Evolutionary conservation across 2,888 invertebrate species (phyloP), one percentile per base, ranked within the genome.

Genomic region (Xiphydria camelus): DNA sequence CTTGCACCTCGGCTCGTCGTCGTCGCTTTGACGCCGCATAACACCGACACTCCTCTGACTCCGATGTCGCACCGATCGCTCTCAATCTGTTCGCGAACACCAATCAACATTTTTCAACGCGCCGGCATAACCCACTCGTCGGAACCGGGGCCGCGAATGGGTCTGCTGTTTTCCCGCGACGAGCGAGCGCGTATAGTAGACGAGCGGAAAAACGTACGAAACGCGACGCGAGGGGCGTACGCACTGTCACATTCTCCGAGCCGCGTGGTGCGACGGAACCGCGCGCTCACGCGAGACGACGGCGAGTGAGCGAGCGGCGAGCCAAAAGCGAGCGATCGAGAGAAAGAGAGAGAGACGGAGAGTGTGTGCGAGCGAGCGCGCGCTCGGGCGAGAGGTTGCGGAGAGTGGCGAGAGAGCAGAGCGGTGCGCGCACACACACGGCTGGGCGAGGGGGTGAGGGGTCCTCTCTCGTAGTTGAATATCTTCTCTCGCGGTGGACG

Each of bases 211-310:
- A 29, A 29, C 29, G n/a, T n/a, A n/a, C n/a, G n/a, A n/a, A n/a
- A 29, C 29, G 29, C 12, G 12, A 29, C 15, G 12, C 29, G 12
- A 14, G 6, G 29, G 12, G n/a, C n/a, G n/a, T n/a, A 29, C 57
- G 59, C 66, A 63, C 63, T 66, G 66, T 65, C 64, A 66, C 64
- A 66, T 65, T 66, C 66, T 65, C 58, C 58, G 64, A 63, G 62
- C 61, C 56, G 56, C 58, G n/a, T n/a, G n/a, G n/a, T n/a, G n/a
- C n/a, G n/a, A n/a, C n/a, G n/a, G n/a, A 12, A 12, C 14, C 29
- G 29, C 29, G 15, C 29, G 9, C 29, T 12, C 12, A 29, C 15
- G 15, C 29, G 14, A 15, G 15, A 15, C n/a, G n/a, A n/a, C n/a
- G n/a, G n/a, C n/a, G n/a, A n/a, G n/a, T n/a, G n/a, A n/a, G n/a